Base-by-base conservation (phyloP, 2,888 invertebrate genomes). In the Mythimna pallens region DNA sequence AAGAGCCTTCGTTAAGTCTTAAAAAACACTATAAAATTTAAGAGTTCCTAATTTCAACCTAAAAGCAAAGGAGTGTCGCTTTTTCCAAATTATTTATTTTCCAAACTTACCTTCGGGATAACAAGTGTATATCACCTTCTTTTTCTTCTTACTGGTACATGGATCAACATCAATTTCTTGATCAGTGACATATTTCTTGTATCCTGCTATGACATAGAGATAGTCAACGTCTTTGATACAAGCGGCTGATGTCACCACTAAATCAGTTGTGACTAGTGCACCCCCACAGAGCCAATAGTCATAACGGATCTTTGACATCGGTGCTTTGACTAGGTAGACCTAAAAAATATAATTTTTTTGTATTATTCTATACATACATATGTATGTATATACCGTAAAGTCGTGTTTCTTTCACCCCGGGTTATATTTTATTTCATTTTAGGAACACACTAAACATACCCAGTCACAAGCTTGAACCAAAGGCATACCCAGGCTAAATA, bases 141-240 rank as follows among this genome's bases (percentile, higher is more conserved):
- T 93, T 64, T 88, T 93, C 59, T 57, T 86, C 0, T 61, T 20
- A 5, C 79, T 88, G 0, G 90, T 90, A 73, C 94, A 94, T 0
- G n/a, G 0, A 66, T 94, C 85, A 0, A 7, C 22, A 0, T 89
- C 67, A 0, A 93, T 63, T 0, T 86, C 2, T 0, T 83, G 59
- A 2, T 73, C 47, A 2, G 70, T 69, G 3, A 93, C 88, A 25
- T 92, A 92, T 62, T 85, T 88, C 0, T 81, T 82, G 63, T 90
- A 90, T 6, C 92, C 92, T 22, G 89, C 88, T 65, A 92, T 83
- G 0, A 83, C 92, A 65, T 90, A 92, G 61, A 90, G 36, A 47
- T 77, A 80, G 20, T 87, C 69, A 0, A 90, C 88, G 40, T 91
- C 90, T 65, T 85, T 84, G 0, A 91, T 84, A 57, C 91, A 91